These are phyloP conservation scores for Mionectes olivaceus DNA, from an alignment of 2,797 vertebrate species.

Conservation along the genomic window DNA sequence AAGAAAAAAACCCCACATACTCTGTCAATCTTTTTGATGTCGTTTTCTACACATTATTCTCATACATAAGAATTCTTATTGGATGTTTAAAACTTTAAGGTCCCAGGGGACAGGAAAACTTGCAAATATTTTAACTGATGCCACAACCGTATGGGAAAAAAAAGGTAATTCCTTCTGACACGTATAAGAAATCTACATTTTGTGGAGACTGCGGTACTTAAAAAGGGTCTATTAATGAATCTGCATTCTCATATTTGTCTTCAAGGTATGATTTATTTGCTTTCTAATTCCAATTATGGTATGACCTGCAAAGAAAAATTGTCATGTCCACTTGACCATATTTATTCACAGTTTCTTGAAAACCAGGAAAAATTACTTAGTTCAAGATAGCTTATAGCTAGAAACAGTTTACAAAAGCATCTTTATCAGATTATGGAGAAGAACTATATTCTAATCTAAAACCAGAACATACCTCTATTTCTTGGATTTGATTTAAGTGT, in stretches of 20 bases:
- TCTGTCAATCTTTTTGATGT: neutral
- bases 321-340: neutral
- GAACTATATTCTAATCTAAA: neutral
- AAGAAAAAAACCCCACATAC: neutral
- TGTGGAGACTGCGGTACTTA: neutral
- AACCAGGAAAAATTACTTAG: neutral
- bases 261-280: neutral
- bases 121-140: neutral
- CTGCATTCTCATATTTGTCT: neutral
- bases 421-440: neutral
- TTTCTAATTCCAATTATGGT: neutral
- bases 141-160: neutral
- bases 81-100: neutral
- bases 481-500: neutral
- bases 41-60: neutral
- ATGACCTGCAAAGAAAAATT: neutral
- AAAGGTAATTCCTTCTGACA: neutral
- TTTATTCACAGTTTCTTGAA: neutral
- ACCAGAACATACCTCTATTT: neutral
- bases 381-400: neutral
- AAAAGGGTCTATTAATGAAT: neutral
- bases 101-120: neutral
- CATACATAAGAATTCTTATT: neutral
- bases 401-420: neutral
- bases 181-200: neutral